Evolutionary conservation across 1,140 invertebrate genomes (phyloP).

Genomic region (Eciton burchellii): DNA sequence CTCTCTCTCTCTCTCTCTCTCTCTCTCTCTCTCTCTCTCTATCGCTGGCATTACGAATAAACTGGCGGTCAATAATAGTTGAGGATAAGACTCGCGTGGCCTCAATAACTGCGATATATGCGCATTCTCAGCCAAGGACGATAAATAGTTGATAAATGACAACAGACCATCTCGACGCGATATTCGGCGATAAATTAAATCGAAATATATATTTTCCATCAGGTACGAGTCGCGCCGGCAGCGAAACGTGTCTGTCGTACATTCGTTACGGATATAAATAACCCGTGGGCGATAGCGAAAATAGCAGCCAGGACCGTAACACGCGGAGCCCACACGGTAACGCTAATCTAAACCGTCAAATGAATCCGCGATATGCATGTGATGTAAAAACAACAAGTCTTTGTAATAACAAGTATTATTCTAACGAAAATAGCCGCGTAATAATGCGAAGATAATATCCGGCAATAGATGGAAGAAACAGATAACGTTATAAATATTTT

Average conservation of each 20-base stretch:
- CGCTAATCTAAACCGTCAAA: not conserved
- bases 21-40: not conserved
- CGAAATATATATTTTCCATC: slow-evolving; percentile 61
- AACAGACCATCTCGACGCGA: not conserved
- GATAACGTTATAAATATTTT: no score
- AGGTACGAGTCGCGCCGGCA: slow-evolving; percentile 62
- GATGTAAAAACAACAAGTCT: not conserved
- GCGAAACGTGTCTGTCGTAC: slow-evolving; percentile 78
- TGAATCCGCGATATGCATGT: not conserved
- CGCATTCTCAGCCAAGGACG: not conserved
- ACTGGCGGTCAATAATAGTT: not conserved
- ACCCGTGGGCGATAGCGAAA: slow-evolving; percentile 78
- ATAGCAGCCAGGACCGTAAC: slow-evolving; percentile 81
- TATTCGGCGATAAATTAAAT: slow-evolving; percentile 47
- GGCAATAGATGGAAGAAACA: no score
- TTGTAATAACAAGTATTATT: no score
- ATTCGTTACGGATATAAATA: slow-evolving; percentile 80
- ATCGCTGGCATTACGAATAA: slow-evolving; percentile 28
- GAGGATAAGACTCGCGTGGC: not conserved
- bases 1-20: not conserved
- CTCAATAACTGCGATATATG: slow-evolving; percentile 23
- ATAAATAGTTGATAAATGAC: slow-evolving; percentile 48
- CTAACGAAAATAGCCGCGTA: no score
- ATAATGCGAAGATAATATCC: no score
- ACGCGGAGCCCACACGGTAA: slow-evolving; percentile 25